Evolutionary conservation across 2,888 invertebrate species (phyloP), one percentile per base, ranked within the genome.

Genomic region (Eumacrocentrus americanus): DNA sequence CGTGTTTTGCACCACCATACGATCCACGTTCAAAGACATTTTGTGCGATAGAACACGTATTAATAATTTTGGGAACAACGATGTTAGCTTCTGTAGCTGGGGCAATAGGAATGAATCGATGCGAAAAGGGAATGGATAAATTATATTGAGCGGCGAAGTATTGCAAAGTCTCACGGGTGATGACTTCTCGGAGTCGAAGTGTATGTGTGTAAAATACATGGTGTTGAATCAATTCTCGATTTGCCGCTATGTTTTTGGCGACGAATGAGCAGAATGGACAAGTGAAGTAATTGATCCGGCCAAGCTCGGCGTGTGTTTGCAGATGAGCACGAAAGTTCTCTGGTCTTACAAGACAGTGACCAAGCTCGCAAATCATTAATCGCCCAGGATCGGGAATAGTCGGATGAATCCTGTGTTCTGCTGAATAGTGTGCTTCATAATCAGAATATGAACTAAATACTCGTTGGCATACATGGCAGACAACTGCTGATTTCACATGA

Each of bases 181-280:
- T 61, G 9, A 75, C 35, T 18, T 69, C 65, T 12, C 58, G 42
- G 20, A 77, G 50, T 0, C 67, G 63, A 23, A 64, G 34, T 14
- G 62, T 3, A 57, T 76, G 76, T 46, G 58, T 57, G 0, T 14
- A 54, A 18, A 69, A 66, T 3, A 76, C n/a, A 48, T 77, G 77
- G 16, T 55, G n/a, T n/a, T 64, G 65, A 34, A 73, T 66, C 20
- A 57, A 20, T 0, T 60, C 40, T 53, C 63, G 60, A 2, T 66
- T 63, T n/a, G 52, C 60, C 9, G 61, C 63, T 2, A 62, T 53
- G 1, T 68, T 68, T 14, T 67, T 58, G 3, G 65, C 47, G 7
- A 62, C 44, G 23, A 69, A 68, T 0, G 48, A 2, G 40, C 77
- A 77, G 20, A 75, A 73, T 0, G 73, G 72, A 64, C 78, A 78